Percentiles rank a stretch among this genome's conserved stretches.
Evolutionary conservation across 1,140 invertebrate species (phyloP).

Genomic region (Drosophila novamexicana): DNA sequence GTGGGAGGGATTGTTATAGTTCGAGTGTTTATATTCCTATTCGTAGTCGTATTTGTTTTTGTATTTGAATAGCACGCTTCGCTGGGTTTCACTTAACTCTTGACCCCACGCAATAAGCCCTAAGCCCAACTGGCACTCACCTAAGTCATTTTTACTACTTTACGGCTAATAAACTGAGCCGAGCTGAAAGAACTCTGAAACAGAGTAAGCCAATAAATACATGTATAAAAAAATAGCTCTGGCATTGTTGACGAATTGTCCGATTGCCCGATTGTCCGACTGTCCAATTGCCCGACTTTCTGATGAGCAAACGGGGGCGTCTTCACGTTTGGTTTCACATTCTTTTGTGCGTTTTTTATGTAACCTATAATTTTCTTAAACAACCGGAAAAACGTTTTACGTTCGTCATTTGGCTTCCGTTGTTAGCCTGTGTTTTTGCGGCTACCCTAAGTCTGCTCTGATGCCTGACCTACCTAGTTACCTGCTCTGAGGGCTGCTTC

Average conservation of each 20-base stretch:
- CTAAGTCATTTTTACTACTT: constrained; percentile 60
- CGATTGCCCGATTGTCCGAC: constrained; percentile 8
- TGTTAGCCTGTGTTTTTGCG: not conserved
- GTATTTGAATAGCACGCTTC: constrained; percentile 57
- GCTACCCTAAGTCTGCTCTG: not conserved
- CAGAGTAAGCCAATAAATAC: constrained; percentile 59
- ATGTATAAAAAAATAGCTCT: constrained; percentile 33
- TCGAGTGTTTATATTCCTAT: constrained; percentile 13
- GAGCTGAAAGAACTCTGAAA: constrained; percentile 21
- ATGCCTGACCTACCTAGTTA: constrained; percentile 27
- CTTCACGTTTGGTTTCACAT: constrained; percentile 2
- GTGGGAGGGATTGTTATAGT: constrained; percentile 14
- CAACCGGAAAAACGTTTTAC: constrained; percentile 73
- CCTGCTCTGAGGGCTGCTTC: not conserved
- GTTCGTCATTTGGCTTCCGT: constrained; percentile 55
- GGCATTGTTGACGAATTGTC: constrained; percentile 66
- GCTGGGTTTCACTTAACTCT: constrained; percentile 67
- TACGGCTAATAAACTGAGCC: constrained; percentile 69
- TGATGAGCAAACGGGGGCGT: not conserved
- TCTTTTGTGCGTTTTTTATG: constrained; percentile 37
- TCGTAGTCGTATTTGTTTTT: constrained; percentile 18
- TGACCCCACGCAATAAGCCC: constrained; percentile 67
- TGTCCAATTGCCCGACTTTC: constrained; percentile 1
- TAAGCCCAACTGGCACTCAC: constrained; percentile 22
- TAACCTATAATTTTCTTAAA: constrained; percentile 74